Evolutionary conservation across 35 echinoderm and acorn worm genomes (phyloP), one percentile per base, ranked within the genome.

Genomic region (Apostichopus californicus): DNA sequence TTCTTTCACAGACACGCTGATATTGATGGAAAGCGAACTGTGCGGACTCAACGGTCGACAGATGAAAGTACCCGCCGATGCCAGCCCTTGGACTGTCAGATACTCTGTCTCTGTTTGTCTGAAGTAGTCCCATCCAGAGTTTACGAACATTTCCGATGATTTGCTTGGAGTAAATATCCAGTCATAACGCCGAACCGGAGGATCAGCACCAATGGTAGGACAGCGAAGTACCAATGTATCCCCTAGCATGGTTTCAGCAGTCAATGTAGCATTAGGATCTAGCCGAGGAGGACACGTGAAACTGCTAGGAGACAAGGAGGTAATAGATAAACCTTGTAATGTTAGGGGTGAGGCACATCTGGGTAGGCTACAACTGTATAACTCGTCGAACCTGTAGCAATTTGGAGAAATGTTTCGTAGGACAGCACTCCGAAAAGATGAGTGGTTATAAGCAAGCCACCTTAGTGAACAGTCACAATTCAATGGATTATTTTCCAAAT

Each of bases 131-230:
- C 71, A 75, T 22, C 71, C 71, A 75, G 13, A 21, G 70, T 5
- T 73, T 11, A 20, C 71, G 14, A 14, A 7, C 12, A 6, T 1
- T 18, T 75, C 71, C n/a, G 17, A 75, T 4, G 71, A 22, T 5
- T 22, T 75, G 21, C 71, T 75, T 75, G 80, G 80, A 56, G 34
- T 56, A 54, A 83, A 83, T 15, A 20, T 14, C 80, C 80, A 83
- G 5, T 83, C 80, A 18, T 18, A 83, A 17, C 56, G 46, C 17
- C 14, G n/a, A 56, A 83, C 34, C 8, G 80, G 80, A 56, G 80
- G 80, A 55, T 83, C 80, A 52, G 26, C 78, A 14, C 28, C 78
- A 81, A 81, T 8, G 28, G 52, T 26, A 23, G 78, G 78, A 52
- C 78, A 81, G 26, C 9, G 26, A 54, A 81, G 54, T 20, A 23